Conservation (phyloP, 2,113 vertebrate species). For the Rhea pennata region DNA sequence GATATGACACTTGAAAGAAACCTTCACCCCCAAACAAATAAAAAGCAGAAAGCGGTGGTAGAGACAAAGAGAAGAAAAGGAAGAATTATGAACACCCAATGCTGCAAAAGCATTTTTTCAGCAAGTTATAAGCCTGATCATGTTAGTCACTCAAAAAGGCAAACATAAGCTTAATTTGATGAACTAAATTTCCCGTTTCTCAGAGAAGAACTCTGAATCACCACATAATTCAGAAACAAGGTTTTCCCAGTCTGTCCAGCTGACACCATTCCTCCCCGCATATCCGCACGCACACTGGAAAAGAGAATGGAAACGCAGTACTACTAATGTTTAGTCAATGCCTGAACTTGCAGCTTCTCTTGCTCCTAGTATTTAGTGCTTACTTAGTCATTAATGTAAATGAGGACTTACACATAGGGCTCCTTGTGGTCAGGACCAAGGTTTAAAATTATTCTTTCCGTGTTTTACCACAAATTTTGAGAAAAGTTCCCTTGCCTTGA, state of each 20-base stretch:
- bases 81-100: background rate
- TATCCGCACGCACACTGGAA: background rate
- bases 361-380: background rate
- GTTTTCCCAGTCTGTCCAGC: background rate
- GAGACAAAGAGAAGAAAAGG: background rate
- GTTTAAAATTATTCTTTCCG: background rate
- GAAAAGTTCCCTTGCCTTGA: background rate
- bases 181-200: background rate
- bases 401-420: background rate
- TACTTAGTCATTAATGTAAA: background rate
- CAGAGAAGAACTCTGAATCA: background rate
- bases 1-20: background rate
- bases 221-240: accelerated
- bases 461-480: background rate
- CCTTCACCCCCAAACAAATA: accelerated
- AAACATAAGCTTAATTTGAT: background rate
- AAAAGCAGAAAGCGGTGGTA: background rate
- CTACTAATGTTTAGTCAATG: background rate
- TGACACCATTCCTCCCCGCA: background rate
- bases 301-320: background rate
- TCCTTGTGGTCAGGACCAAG: background rate
- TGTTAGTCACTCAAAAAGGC: background rate
- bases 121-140: background rate
- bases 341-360: background rate
- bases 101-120: background rate